These are phyloP conservation scores for Tangara arthus DNA, from an alignment of 2,797 vertebrate species.

Conservation along the genomic window DNA sequence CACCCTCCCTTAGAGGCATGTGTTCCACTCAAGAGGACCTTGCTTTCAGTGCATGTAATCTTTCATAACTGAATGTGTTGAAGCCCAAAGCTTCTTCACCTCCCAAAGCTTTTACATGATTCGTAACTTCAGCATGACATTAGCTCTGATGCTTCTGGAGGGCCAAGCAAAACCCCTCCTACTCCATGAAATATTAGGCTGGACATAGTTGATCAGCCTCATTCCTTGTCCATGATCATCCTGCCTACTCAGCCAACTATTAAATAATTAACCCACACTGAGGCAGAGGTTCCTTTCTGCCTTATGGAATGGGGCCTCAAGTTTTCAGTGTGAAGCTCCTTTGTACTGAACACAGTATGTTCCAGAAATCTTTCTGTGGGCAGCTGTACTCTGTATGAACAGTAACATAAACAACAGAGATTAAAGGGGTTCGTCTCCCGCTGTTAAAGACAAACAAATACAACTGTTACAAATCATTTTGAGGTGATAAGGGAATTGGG, in stretches of 20 bases:
- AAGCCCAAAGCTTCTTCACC: neutral
- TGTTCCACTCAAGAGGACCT: neutral
- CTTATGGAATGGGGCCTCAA: neutral
- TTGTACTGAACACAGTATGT: neutral
- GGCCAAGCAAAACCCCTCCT: neutral
- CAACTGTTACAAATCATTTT: neutral
- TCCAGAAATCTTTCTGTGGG: neutral
- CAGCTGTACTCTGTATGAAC: neutral
- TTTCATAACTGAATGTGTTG: fast-evolving
- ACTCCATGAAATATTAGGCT: neutral
- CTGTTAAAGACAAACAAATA: neutral
- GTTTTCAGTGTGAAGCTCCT: neutral
- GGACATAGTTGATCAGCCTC: neutral
- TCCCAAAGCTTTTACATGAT: neutral
- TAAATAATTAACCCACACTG: constrained; percentile 23
- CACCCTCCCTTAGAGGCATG: neutral
- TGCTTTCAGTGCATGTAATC: neutral
- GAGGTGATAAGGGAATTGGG: neutral
- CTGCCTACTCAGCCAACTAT: neutral
- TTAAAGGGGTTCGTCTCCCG: neutral
- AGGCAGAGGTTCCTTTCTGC: neutral
- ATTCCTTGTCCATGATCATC: neutral
- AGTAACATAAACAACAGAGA: neutral
- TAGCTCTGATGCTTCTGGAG: neutral
- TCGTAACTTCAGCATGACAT: neutral